Base-by-base conservation (phyloP, 2,888 invertebrate species). In the Gymnosoma rotundatum region DNA sequence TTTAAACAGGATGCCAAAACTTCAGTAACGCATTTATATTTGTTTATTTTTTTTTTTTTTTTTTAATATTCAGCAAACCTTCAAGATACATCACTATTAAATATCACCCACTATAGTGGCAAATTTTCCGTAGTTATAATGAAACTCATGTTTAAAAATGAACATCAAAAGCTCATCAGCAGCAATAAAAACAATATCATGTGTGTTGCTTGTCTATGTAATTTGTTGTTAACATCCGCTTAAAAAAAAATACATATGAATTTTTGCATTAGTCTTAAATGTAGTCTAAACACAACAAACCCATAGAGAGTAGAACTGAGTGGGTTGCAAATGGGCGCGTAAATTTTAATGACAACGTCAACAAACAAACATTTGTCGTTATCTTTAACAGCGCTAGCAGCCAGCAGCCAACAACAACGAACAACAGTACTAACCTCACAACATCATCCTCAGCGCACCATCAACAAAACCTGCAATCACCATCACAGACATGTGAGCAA, bases 311-410 rank as follows among this genome's bases (percentile, higher is more conserved):
- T 81, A 63, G 78, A 87, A 85, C 81, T 86, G 91, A 91, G 90
- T 90, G 90, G 90, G 91, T 88, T 89, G 91, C 88, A 89, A 90
- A 89, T 90, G 90, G 90, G 90, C 91, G 91, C 90, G 88, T 86
- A 87, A 86, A 83, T 70, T 78, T 84, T 80, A 75, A 82, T 87
- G 83, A 80, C 83, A 80, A 76, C 76, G 63, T 80, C 80, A 72
- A 83, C 83, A 83, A 76, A 80, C 83, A 80, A 79, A 75, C 80
- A 80, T 80, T 80, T 80, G 80, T 76, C 67, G 83, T 66, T 45
- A 70, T 52, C 70, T 64, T 74, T 64, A 61, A 61, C 45, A 64
- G 42, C 12, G 12, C 42, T 7, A 42, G 42, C 60, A 52, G 69
- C 79, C 12, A 12, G 12, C 61, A 63, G 38, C 7, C 18, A 32